Percentiles rank a stretch among this genome's conserved stretches.
These are phyloP conservation scores for Drosophila atripex DNA, from an alignment of 2,888 invertebrate genomes.

Conservation along the genomic window DNA sequence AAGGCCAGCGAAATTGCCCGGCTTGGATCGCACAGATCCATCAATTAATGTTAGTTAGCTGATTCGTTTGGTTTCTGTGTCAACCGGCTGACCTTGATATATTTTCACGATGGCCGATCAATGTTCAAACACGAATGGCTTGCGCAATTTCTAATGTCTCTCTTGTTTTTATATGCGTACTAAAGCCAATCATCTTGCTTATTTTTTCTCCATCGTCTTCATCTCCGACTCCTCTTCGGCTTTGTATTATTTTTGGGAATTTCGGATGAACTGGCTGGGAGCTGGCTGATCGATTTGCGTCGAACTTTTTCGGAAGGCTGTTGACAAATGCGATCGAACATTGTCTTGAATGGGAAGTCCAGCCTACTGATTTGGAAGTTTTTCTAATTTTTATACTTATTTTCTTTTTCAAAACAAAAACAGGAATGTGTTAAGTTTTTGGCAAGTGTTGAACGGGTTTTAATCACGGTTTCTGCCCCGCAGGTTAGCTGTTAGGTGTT, in stretches of 20 bases:
- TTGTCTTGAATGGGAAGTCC: conserved; percentile 51
- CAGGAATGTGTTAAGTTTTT: conserved; percentile 21
- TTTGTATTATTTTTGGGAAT: conserved; percentile 8
- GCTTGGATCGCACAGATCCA: conserved; percentile 39
- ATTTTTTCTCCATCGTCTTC: conserved; percentile 21
- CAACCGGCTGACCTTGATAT: conserved; percentile 74
- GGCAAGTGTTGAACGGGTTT: conserved; percentile 45
- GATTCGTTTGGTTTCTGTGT: conserved; percentile 69
- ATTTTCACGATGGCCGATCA: conserved; percentile 66
- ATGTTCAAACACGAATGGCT: conserved; percentile 55
- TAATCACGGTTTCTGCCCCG: conserved; percentile 14
- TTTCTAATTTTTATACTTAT: conserved; percentile 26
- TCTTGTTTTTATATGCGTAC: conserved; percentile 68
- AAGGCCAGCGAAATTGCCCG: conserved; percentile 46
- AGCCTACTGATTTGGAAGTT: conserved; percentile 45
- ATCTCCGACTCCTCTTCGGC: background rate
- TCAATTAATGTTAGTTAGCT: conserved; percentile 73
- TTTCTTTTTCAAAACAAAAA: background rate
- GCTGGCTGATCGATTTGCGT: conserved; percentile 55
- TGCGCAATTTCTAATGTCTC: conserved; percentile 73
- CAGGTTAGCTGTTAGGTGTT: conserved; percentile 3
- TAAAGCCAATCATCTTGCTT: conserved; percentile 61
- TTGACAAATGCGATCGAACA: conserved; percentile 53
- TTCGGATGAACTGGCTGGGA: conserved; percentile 6
- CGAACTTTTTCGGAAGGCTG: conserved; percentile 50